Evolutionary conservation across 2,888 invertebrate species (phyloP).

Genomic region (Parasteatoda lunata): DNA sequence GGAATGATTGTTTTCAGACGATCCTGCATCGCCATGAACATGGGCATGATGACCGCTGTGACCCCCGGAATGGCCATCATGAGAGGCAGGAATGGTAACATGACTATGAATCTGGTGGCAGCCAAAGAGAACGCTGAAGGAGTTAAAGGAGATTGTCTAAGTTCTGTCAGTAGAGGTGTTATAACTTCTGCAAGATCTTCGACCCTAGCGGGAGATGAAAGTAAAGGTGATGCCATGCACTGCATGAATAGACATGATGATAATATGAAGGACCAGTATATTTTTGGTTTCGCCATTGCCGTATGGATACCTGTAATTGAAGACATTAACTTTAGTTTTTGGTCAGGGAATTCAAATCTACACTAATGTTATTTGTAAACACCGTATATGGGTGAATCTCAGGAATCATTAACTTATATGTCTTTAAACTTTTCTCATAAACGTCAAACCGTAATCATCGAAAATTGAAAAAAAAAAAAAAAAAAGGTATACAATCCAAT

Average conservation of each 20-base stretch:
- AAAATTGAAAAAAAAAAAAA: too few species aligned
- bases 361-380: too few species aligned
- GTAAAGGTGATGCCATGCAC: conserved; percentile 10
- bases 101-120: conserved; percentile 62
- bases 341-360: too few species aligned
- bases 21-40: conserved; percentile 62
- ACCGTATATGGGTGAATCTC: too few species aligned
- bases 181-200: not conserved
- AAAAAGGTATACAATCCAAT: too few species aligned
- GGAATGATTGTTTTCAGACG: conserved; percentile 47
- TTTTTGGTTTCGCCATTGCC: conserved; percentile 8
- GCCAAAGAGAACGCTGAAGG: conserved; percentile 58
- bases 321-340: not conserved
- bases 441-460: too few species aligned
- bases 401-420: too few species aligned
- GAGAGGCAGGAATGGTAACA: conserved; percentile 61
- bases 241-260: conserved; percentile 25
- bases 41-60: conserved; percentile 50
- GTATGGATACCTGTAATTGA: too few species aligned
- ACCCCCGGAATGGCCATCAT: conserved; percentile 59
- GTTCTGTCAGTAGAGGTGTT: not conserved
- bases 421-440: too few species aligned
- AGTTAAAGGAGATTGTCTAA: conserved; percentile 22
- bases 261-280: conserved; percentile 18
- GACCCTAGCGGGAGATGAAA: not conserved